Percentiles rank a stretch among this genome's conserved stretches.
Evolutionary conservation across 2,888 invertebrate species (phyloP).

Genomic region (Polydrusus tereticollis): DNA sequence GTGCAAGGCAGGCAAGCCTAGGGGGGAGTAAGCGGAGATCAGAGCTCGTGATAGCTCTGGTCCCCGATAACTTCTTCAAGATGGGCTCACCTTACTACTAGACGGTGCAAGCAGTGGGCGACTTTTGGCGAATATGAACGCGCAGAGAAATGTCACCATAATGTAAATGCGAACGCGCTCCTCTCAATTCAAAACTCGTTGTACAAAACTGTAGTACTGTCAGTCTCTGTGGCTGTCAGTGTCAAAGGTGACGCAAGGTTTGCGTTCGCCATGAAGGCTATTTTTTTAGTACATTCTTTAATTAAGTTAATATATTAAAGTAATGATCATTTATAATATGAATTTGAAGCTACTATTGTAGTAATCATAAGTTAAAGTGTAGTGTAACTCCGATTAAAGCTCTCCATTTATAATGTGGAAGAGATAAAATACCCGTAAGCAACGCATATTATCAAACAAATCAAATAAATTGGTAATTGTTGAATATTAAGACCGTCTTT

Average conservation of each 20-base stretch:
- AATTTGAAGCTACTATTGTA: background rate
- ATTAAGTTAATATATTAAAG: background rate
- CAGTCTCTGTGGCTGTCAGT: background rate
- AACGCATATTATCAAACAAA: background rate
- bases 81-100: no score
- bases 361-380: background rate
- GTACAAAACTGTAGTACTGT: background rate
- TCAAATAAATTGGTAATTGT: background rate
- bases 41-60: no score
- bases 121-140: no score
- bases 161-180: no score
- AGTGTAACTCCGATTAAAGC: background rate
- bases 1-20: no score
- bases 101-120: no score
- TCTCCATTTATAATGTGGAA: background rate
- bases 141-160: background rate
- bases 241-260: background rate
- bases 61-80: no score
- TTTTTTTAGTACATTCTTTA: background rate
- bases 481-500: background rate
- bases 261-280: background rate
- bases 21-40: no score
- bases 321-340: background rate
- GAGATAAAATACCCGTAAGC: slow-evolving; percentile 2
- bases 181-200: background rate